Evolutionary conservation across 2,888 invertebrate genomes (phyloP).

Genomic region (Nymphalis polychloros): DNA sequence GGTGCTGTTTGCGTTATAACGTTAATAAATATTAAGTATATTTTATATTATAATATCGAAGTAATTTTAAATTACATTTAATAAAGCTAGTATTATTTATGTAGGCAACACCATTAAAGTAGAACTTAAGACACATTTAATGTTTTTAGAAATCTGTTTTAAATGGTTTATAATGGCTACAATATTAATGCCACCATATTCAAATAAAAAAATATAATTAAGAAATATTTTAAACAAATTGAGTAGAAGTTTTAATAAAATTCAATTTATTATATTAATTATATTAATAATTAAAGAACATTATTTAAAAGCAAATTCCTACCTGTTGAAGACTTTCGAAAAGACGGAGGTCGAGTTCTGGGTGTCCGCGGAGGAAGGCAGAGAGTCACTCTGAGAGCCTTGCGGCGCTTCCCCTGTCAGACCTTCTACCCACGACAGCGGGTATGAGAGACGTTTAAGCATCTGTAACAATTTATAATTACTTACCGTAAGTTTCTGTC

Average conservation of each 20-base stretch:
- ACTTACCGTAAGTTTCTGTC: too few species aligned
- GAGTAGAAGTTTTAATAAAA: too few species aligned
- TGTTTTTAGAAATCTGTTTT: too few species aligned
- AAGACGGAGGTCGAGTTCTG: constrained; percentile 88
- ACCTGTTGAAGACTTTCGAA: constrained; percentile 96
- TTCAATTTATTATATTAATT: too few species aligned
- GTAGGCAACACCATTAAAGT: too few species aligned
- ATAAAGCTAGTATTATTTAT: neutral
- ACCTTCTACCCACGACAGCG: constrained; percentile 95
- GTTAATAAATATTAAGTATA: neutral
- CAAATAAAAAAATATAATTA: neutral
- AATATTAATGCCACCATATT: neutral
- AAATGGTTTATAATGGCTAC: too few species aligned
- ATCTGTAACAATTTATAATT: constrained; percentile 80
- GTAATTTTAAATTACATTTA: constrained; percentile 2
- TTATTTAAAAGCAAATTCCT: constrained; percentile 29
- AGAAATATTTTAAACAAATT: too few species aligned
- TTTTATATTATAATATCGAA: neutral
- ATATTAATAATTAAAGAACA: neutral
- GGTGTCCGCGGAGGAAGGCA: constrained; percentile 83
- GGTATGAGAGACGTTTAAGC: constrained; percentile 95
- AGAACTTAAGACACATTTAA: too few species aligned
- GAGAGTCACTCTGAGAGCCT: constrained; percentile 78
- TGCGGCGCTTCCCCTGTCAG: constrained; percentile 88
- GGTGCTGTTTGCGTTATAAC: neutral